Evolutionary conservation across 2,113 vertebrate genomes (phyloP).

Genomic region (Hemichromis elongatus): DNA sequence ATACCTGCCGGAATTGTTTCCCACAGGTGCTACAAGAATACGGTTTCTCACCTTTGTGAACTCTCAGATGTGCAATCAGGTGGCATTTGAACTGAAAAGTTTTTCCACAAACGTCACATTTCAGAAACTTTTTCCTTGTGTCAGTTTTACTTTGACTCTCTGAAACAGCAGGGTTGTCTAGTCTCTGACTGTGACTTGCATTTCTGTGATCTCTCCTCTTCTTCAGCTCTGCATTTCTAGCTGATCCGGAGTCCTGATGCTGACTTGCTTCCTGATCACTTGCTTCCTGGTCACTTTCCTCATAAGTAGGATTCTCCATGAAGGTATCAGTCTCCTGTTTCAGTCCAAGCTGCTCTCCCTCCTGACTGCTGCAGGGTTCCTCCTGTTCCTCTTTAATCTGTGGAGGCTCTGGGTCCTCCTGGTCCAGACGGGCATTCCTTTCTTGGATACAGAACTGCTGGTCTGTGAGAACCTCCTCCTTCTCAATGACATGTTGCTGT

Average conservation of each 20-base stretch:
- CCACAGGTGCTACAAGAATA: background rate
- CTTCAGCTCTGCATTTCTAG: background rate
- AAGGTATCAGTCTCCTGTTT: background rate
- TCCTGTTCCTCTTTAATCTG: background rate
- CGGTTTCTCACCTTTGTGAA: background rate
- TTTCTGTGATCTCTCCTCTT: background rate
- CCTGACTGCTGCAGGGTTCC: background rate
- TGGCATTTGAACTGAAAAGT: background rate
- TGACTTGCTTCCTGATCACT: background rate
- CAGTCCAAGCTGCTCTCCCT: background rate
- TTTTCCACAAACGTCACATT: background rate
- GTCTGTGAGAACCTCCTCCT: background rate
- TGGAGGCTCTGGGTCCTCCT: background rate
- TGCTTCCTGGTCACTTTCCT: background rate
- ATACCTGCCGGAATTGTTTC: background rate
- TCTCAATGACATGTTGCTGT: background rate
- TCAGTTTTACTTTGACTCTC: background rate
- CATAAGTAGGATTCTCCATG: background rate
- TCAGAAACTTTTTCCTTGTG: background rate
- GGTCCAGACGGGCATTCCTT: background rate
- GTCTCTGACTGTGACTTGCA: accelerated
- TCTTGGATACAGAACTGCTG: background rate
- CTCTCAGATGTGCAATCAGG: background rate
- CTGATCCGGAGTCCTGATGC: background rate
- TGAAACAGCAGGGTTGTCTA: background rate